These are phyloP conservation scores for Kryphioiulus occultus DNA, from an alignment of 2,888 invertebrate genomes.

Conservation along the genomic window DNA sequence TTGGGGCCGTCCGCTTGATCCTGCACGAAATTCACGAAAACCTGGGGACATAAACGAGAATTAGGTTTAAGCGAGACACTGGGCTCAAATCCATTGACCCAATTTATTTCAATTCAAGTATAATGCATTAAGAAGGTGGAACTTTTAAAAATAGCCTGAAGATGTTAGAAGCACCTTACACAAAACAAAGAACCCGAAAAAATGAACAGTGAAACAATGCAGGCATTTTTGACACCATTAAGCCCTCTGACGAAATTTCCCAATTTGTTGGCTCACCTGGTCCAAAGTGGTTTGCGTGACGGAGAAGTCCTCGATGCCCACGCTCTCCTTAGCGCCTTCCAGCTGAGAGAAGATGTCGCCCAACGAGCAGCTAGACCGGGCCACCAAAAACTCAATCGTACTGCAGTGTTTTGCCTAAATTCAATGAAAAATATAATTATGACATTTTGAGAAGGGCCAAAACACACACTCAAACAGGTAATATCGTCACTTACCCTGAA, in stretches of 20 bases:
- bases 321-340: conserved; percentile 42
- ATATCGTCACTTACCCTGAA: conserved; percentile 23
- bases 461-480: not conserved
- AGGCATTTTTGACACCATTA: too few species aligned
- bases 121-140: too few species aligned
- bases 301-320: conserved; percentile 49
- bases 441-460: not conserved
- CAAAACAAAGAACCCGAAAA: too few species aligned
- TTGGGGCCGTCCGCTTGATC: conserved; percentile 41
- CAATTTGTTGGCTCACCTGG: conserved; percentile 45
- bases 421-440: not conserved
- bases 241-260: too few species aligned
- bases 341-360: conserved; percentile 50
- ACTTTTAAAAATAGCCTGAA: too few species aligned
- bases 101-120: too few species aligned
- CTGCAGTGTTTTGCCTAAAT: conserved; percentile 46
- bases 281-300: conserved; percentile 52
- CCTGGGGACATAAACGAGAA: conserved; percentile 20
- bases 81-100: not conserved
- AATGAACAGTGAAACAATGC: too few species aligned
- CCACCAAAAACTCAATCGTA: conserved; percentile 49
- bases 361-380: not conserved
- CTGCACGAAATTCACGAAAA: conserved; percentile 49
- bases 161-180: too few species aligned
- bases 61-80: not conserved